Evolutionary conservation across 2,113 vertebrate genomes (phyloP).

Genomic region (Alaudala cheleensis): DNA sequence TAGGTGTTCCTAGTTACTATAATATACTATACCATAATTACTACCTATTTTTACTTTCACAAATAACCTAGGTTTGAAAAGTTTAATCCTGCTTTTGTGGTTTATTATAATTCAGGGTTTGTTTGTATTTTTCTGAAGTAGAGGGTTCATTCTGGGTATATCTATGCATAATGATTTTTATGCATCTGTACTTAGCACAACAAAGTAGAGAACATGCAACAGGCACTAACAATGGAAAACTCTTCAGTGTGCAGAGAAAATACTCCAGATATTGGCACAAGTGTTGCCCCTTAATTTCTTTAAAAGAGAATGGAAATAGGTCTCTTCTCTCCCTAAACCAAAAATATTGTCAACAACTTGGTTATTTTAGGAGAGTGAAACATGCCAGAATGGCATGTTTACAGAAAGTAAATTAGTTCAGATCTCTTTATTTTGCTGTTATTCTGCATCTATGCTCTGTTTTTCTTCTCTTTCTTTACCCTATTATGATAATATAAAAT

Average conservation of each 20-base stretch:
- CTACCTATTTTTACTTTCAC: background rate
- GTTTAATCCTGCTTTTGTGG: background rate
- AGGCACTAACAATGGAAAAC: background rate
- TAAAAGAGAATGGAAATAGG: background rate
- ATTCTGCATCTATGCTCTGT: background rate
- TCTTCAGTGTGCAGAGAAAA: background rate
- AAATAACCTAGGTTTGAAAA: background rate
- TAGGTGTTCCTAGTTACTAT: background rate
- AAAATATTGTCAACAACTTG: background rate
- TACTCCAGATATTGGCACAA: background rate
- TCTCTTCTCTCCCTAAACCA: background rate
- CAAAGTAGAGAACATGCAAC: constrained; percentile 7
- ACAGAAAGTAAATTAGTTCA: constrained; percentile 21
- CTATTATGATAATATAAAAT: background rate
- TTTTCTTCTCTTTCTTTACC: background rate
- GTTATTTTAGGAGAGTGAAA: constrained; percentile 45
- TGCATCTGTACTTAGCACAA: background rate
- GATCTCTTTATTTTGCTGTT: background rate
- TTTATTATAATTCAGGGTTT: background rate
- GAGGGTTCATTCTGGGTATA: background rate
- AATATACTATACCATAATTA: background rate
- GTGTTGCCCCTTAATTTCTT: constrained; percentile 14
- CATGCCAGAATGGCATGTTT: constrained; percentile 1
- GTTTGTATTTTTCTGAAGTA: background rate
- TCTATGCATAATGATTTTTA: background rate